A percentile compares a stretch with the other conserved stretches of the same genome.
Evolutionary conservation across 2,113 vertebrate genomes (phyloP).

Genomic region (Tylochromis polylepis): DNA sequence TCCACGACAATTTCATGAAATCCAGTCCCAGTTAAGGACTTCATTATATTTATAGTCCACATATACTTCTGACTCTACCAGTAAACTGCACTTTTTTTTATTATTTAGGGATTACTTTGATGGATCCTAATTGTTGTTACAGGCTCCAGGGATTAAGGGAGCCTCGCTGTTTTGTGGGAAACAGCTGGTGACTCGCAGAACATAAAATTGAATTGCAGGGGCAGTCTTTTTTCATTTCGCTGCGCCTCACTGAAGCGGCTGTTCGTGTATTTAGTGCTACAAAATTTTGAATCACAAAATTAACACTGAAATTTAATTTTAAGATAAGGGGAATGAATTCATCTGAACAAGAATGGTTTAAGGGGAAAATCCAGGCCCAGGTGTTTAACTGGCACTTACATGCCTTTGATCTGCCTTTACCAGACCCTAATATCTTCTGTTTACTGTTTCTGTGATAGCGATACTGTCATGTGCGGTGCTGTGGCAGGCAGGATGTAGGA

Average conservation of each 20-base stretch:
- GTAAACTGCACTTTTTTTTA: neutral
- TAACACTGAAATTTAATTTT: neutral
- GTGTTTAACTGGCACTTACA: neutral
- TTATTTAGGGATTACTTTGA: neutral
- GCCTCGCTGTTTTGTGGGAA: neutral
- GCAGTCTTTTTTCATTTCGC: neutral
- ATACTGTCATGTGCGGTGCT: neutral
- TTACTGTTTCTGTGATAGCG: neutral
- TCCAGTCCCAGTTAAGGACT: neutral
- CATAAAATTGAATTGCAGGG: neutral
- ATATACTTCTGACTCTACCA: neutral
- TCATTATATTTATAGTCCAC: neutral
- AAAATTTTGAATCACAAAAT: neutral
- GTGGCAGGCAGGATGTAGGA: neutral
- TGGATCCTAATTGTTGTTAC: neutral
- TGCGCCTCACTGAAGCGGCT: neutral
- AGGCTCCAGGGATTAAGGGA: rapidly evolving
- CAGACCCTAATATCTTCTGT: neutral
- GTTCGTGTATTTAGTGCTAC: neutral
- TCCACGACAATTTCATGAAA: neutral
- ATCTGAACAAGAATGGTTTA: neutral
- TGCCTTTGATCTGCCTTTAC: neutral
- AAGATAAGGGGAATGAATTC: rapidly evolving
- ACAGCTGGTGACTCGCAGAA: neutral
- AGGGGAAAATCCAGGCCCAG: neutral